Percentiles rank a stretch among this genome's conserved stretches.
phyloP scores from a whole-genome alignment of 2,113 vertebrate species.

The Aepyceros melampus region DNA sequence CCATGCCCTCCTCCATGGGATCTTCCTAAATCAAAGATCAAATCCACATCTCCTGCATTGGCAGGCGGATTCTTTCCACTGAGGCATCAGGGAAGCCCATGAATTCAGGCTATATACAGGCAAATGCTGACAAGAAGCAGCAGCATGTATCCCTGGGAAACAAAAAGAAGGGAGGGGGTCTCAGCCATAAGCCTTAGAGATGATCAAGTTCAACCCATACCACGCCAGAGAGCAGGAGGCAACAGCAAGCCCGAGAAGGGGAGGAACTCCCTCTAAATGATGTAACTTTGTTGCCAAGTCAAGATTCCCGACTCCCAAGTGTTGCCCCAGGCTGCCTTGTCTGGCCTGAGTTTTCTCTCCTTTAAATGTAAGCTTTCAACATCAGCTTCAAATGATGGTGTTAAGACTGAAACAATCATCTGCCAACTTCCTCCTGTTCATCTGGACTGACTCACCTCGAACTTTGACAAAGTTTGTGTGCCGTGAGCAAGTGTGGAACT shows the following conservation, averaged over 20 bases:
- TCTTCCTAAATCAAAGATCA: not conserved
- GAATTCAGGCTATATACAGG: not conserved
- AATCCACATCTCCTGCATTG: not conserved
- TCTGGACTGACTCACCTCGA: conserved; percentile 24
- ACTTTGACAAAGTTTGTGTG: not conserved
- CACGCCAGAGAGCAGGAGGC: not conserved
- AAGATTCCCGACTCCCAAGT: not conserved
- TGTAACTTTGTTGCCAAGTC: not conserved
- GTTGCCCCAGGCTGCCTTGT: conserved; percentile 21
- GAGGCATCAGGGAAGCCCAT: not conserved
- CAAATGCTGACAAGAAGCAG: not conserved
- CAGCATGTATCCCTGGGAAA: not conserved
- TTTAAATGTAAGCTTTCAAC: conserved; percentile 33
- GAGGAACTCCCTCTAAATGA: not conserved
- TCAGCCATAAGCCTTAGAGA: not conserved
- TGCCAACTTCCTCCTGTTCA: conserved; percentile 38
- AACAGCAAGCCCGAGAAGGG: not conserved
- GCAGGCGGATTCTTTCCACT: not conserved
- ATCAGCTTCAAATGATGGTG: not conserved
- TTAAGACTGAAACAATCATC: not conserved
- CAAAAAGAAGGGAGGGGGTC: not conserved
- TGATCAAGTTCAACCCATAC: not conserved
- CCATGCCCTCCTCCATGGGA: not conserved
- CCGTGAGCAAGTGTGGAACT: not conserved
- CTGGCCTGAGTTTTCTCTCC: conserved; percentile 16